These are phyloP conservation scores for Beris chalybata DNA, from an alignment of 2,888 invertebrate genomes.

Conservation along the genomic window DNA sequence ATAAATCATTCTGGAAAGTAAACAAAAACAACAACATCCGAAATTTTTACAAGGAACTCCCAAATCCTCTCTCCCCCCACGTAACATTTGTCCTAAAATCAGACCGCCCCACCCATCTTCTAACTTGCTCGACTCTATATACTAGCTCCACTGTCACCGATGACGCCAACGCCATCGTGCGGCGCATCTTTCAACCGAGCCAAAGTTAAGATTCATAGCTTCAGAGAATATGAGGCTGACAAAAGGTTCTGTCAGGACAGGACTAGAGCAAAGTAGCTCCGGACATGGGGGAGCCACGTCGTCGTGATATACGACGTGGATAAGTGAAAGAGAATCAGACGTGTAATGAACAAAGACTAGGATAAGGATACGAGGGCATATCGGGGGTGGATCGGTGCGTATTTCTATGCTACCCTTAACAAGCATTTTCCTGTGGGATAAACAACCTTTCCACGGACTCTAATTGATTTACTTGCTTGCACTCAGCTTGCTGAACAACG, in stretches of 20 bases:
- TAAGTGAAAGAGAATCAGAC: slow-evolving; percentile 31
- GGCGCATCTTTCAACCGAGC: slow-evolving; percentile 20
- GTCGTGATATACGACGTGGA: slow-evolving; percentile 29
- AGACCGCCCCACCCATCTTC: slow-evolving; percentile 8
- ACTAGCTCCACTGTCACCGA: slow-evolving; percentile 10
- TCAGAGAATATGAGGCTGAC: too few relatives aligned
- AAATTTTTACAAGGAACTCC: slow-evolving; percentile 30
- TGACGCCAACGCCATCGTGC: slow-evolving; percentile 22
- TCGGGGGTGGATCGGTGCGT: slow-evolving; percentile 7
- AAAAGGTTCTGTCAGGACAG: too few relatives aligned
- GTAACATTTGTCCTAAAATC: slow-evolving; percentile 6
- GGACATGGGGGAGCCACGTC: not conserved
- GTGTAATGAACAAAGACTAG: slow-evolving; percentile 15
- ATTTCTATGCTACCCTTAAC: slow-evolving; percentile 14
- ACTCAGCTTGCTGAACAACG: slow-evolving; percentile 11
- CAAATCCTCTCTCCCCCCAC: not conserved
- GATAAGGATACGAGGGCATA: not conserved
- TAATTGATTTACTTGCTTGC: slow-evolving; percentile 36
- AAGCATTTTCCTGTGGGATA: slow-evolving; percentile 16
- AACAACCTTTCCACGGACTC: slow-evolving; percentile 27
- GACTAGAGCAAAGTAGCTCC: too few relatives aligned
- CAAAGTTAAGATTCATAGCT: slow-evolving; percentile 19
- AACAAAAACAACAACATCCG: slow-evolving; percentile 29
- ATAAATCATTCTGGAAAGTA: slow-evolving; percentile 37
- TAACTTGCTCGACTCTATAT: not conserved